Evolutionary conservation across 2,113 vertebrate species (phyloP), one percentile per base, ranked within the genome.

Genomic region (Heloderma charlesbogerti): DNA sequence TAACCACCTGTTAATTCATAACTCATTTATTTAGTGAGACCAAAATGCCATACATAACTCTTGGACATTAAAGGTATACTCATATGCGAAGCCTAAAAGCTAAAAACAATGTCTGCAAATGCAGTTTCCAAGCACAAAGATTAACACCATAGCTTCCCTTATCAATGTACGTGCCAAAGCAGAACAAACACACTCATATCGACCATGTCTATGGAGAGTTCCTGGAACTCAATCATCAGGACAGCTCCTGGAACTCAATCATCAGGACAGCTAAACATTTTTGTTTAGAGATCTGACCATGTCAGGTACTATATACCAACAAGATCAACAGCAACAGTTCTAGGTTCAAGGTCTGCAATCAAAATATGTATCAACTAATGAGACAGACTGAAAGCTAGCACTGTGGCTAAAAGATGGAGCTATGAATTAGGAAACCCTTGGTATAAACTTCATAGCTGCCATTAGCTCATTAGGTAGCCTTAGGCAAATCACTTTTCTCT

Each of bases 161-260:
- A 89, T 83, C 90, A 45, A 0, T 0, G 75, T 91, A 90, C 89
- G 3, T 88, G 92, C 20, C 57, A 57, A 75, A 92, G 74, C 15
- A 89, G 37, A 86, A 89, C 85, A 69, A 92, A 94, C 77, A 88
- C 83, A 88, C 72, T 93, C 67, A 45, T 80, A 86, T 34, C 84
- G 83, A 85, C 87, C 81, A 43, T 2, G 15, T 4, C 83, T 84
- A 27, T 29, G 78, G 37, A 94, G 81, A 89, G 74, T 95, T 95
- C 93, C 94, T 91, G 88, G 94, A 96, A 96, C 3, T 77, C 81
- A 88, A 29, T 60, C n/a, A 83, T 51, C 88, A 94, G 5, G 1
- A 2, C 31, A 72, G 51, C 94, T 95, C 93, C 94, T 91, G 88
- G 94, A 96, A 96, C 3, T 77, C 81, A 88, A 29, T 60, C n/a